A percentile compares a stretch with the other conserved stretches of the same genome.
Evolutionary conservation across 2,797 vertebrate species (phyloP).

Genomic region (Trachurus trachurus): DNA sequence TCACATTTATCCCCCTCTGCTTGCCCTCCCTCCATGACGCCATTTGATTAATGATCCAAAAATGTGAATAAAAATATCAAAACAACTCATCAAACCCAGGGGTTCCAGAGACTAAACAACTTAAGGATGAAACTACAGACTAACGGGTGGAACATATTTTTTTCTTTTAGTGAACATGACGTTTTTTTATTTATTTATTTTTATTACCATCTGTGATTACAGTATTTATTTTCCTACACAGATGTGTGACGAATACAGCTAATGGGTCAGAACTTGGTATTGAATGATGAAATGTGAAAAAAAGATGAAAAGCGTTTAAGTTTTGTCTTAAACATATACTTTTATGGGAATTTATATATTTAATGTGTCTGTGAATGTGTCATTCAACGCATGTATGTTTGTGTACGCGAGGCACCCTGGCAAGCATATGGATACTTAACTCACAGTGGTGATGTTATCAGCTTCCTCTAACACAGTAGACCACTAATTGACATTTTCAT

Average conservation of each 20-base stretch:
- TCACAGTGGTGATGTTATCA: constrained; percentile 82
- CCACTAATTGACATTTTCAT: constrained; percentile 96
- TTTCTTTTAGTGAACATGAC: constrained; percentile 37
- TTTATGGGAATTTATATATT: not conserved
- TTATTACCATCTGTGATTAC: constrained; percentile 35
- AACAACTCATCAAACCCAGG: constrained; percentile 80
- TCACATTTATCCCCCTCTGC: constrained; percentile 78
- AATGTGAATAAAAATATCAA: constrained; percentile 87
- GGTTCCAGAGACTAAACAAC: constrained; percentile 71
- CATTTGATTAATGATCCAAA: constrained; percentile 88
- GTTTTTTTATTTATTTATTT: constrained; percentile 29
- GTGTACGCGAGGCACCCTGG: constrained; percentile 48
- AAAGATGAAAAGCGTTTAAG: too few relatives aligned
- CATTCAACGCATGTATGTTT: constrained; percentile 2
- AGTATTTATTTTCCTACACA: constrained; percentile 16
- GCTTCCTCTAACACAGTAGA: constrained; percentile 88
- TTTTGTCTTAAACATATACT: not conserved
- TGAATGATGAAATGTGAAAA: not conserved
- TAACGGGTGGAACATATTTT: constrained; percentile 62
- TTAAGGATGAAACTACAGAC: constrained; percentile 76
- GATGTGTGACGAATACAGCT: constrained; percentile 12
- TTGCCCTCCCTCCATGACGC: constrained; percentile 71
- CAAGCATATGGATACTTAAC: constrained; percentile 75
- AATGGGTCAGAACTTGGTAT: constrained; percentile 1
- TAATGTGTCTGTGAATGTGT: constrained; percentile 11